These are phyloP conservation scores for Serinus canaria DNA, from an alignment of 2,113 vertebrate species.

Conservation along the genomic window DNA sequence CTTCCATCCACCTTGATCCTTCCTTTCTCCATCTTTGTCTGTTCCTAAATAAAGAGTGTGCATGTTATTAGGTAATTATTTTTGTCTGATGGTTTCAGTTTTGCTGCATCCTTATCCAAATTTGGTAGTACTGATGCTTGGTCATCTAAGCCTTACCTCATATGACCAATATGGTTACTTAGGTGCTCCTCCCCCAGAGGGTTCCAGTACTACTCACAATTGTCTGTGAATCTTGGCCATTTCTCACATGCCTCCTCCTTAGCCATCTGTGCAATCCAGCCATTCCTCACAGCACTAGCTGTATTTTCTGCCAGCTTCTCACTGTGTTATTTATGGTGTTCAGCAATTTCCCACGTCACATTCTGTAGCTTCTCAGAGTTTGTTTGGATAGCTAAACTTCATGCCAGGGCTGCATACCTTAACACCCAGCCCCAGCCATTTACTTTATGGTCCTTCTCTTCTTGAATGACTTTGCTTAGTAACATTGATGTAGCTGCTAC, in stretches of 20 bases:
- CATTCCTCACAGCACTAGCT: neutral
- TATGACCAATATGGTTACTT: neutral
- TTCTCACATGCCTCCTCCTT: neutral
- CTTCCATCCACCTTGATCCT: neutral
- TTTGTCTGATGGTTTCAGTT: neutral
- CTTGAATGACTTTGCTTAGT: neutral
- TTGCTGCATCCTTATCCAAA: neutral
- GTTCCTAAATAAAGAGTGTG: neutral
- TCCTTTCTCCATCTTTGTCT: neutral
- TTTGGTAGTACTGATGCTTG: neutral
- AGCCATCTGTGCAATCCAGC: conserved; percentile 8
- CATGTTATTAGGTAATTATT: neutral
- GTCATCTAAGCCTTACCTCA: neutral
- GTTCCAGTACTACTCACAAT: neutral
- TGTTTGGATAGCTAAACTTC: neutral
- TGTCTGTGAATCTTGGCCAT: neutral
- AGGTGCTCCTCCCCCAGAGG: neutral
- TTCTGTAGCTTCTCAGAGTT: neutral
- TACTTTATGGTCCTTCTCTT: neutral
- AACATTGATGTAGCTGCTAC: neutral
- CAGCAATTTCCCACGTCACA: neutral
- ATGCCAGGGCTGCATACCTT: neutral
- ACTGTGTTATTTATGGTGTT: conserved; percentile 20
- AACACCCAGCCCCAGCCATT: neutral
- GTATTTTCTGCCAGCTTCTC: conserved; percentile 15